Evolutionary conservation across 2,113 vertebrate genomes (phyloP).

Genomic region (Rhabdomys dilectus): DNA sequence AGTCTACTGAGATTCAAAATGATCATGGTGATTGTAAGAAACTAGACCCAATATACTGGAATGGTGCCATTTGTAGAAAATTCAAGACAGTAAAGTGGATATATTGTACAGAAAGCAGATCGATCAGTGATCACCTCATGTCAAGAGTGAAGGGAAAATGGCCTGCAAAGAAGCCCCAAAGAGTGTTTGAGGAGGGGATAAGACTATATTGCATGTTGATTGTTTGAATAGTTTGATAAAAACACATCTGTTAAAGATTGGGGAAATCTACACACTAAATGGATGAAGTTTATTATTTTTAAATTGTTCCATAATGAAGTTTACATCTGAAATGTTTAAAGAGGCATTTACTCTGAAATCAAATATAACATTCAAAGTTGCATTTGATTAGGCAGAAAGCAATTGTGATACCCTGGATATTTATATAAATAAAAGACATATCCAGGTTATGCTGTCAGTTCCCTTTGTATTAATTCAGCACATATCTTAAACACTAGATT

Average conservation of each 20-base stretch:
- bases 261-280: not conserved
- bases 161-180: not conserved
- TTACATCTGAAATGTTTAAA: not conserved
- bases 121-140: not conserved
- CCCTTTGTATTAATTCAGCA: conserved; percentile 73
- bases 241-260: not conserved
- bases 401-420: conserved; percentile 26
- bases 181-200: not conserved
- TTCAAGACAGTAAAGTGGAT: not conserved
- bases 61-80: conserved; percentile 32
- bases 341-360: conserved; percentile 37
- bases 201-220: not conserved
- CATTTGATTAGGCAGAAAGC: conserved; percentile 59
- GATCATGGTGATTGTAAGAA: conserved; percentile 11
- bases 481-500: conserved; percentile 75
- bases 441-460: conserved; percentile 71
- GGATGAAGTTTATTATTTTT: conserved; percentile 6
- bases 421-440: conserved; percentile 74
- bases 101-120: not conserved
- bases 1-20: conserved; percentile 23
- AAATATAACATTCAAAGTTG: conserved; percentile 58
- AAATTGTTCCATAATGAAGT: conserved; percentile 56
- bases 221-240: conserved; percentile 29
- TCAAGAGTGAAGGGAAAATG: not conserved
- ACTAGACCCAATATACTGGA: not conserved